Evolutionary conservation across 2,888 invertebrate genomes (phyloP), one percentile per base, ranked within the genome.

Genomic region (Rhodophaea formosa): DNA sequence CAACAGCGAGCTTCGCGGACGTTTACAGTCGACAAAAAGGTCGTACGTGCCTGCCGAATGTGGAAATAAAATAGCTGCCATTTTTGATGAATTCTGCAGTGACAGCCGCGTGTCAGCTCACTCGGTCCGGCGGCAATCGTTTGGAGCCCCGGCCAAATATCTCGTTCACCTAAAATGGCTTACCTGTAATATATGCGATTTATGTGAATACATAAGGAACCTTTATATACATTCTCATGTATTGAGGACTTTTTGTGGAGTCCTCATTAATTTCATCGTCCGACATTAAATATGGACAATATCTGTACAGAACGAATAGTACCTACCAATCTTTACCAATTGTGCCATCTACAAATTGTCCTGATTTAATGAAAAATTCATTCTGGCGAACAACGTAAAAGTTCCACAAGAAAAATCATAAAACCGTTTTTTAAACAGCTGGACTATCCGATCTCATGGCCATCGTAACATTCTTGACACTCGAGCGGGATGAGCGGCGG

Each of bases 391-490:
- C 10, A 35, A 12, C 10, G 12, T 39, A n/a, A 39, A 39, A 39
- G 39, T 39, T 3, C 10, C 1, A 12, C 39, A 39, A 35, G 35
- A 39, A 39, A 39, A 39, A 39, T 39, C 39, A n/a, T 30, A 8
- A 29, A 47, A 15, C 29, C 47, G 35, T 57, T 63, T 39, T 23
- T 57, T 35, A 61, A 59, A 59, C 55, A 47, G 17, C 51, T 53
- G 55, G 57, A 65, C 65, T 62, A 68, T 56, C 56, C 59, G 58
- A 45, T 43, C 58, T 61, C 62, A 62, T 54, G 58, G 70, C 67
- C 70, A 74, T 78, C 77, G 77, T 80, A 75, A 79, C 80, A 81
- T 82, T 86, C 80, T 76, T 79, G 79, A 84, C 84, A 82, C 82
- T 76, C 72, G 75, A 73, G 75, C 72, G 73, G 74, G 78, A 79